Conservation (phyloP, 2,888 invertebrate genomes). For the Oscheius onirici region DNA sequence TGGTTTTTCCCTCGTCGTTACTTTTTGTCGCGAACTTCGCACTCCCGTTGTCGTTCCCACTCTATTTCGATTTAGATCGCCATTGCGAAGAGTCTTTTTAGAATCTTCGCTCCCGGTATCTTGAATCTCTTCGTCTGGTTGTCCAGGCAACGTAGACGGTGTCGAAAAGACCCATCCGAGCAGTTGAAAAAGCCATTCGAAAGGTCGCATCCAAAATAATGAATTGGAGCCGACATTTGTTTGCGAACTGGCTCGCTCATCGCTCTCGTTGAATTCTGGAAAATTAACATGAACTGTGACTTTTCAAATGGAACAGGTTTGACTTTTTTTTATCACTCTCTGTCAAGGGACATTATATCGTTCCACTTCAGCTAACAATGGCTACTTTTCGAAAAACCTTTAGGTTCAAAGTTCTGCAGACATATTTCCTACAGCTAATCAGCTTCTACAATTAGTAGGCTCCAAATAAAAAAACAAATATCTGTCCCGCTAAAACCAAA, state of each 20-base stretch:
- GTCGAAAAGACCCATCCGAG: constrained; percentile 13
- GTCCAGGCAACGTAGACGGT: background rate
- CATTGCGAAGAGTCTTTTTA: constrained; percentile 2
- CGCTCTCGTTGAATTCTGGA: constrained; percentile 18
- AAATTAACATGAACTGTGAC: background rate
- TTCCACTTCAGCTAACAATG: too few species aligned
- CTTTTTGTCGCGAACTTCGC: constrained; percentile 21
- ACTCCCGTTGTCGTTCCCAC: background rate
- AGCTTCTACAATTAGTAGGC: too few species aligned
- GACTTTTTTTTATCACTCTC: too few species aligned
- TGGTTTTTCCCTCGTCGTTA: constrained; percentile 17
- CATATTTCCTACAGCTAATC: too few species aligned
- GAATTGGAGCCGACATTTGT: background rate
- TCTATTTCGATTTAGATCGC: constrained; percentile 3
- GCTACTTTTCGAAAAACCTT: too few species aligned
- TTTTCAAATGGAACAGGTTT: too few species aligned
- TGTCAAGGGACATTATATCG: too few species aligned
- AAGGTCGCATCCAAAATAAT: constrained; percentile 11
- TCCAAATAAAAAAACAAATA: too few species aligned
- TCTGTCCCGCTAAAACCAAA: too few species aligned
- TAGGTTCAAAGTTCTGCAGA: too few species aligned
- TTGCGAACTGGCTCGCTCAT: background rate
- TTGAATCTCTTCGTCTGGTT: too few species aligned
- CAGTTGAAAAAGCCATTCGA: constrained; percentile 16
- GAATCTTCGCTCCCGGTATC: too few species aligned